Base-by-base conservation (phyloP, 2,797 vertebrate genomes). In the Cossypha polioptera region DNA sequence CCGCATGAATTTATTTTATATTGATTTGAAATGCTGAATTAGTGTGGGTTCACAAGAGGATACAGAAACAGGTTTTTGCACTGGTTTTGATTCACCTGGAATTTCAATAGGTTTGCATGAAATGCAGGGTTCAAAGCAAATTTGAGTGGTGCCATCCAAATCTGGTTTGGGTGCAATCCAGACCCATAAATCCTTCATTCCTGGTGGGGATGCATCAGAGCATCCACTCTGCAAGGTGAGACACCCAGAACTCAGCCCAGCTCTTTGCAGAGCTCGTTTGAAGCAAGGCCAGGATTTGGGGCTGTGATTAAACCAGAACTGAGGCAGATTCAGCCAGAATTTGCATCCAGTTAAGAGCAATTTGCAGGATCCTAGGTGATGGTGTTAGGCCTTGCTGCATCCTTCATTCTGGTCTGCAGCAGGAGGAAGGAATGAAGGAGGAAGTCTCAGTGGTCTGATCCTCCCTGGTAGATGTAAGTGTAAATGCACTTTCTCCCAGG, bases 61-160 rank as follows among this genome's bases (percentile, higher is more conserved):
- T 55, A 96, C 38, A 90, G 76, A 76, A 78, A 35, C 65, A 71
- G 21, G 21, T 14, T 83, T 91, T 76, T 87, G 48, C 26, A 31
- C 57, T 1, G 11, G n/a, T 76, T 87, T 83, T 68, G 38, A 43
- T 77, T 82, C 72, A 86, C 82, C 79, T 90, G 93, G 94, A 87
- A 48, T 92, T 74, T 71, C 65, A 74, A 3, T 42, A 90, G 45
- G 17, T 75, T 83, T 18, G 2, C 50, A n/a, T 86, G 72, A 92
- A 68, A n/a, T 65, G 42, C 14, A 36, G 16, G 5, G 79, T 92
- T 96, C 94, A 96, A 94, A 96, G 85, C n/a, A 54, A 25, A 66
- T 48, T 50, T 66, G 50, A 81, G 18, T 16, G n/a, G 18, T 88
- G 29, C 26, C 31, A 94, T 88, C 90, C 73, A 95, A 24, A 78